These are phyloP conservation scores for Ctenicera cuprea DNA, from an alignment of 2,888 invertebrate species.

Conservation along the genomic window DNA sequence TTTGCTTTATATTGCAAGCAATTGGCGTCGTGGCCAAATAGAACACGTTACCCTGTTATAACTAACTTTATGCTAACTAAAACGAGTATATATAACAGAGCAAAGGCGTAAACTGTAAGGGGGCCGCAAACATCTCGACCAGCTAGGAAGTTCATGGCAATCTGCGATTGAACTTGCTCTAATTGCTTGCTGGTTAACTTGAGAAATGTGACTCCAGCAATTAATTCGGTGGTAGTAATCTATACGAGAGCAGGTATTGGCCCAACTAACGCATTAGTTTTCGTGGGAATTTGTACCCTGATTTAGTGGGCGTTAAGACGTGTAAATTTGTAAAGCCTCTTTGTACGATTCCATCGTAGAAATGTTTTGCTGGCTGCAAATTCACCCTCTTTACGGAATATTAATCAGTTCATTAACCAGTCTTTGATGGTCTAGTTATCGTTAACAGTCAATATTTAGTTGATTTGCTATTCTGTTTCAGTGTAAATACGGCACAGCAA, in stretches of 20 bases:
- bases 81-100: slow-evolving; percentile 23
- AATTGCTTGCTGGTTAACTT: slow-evolving; percentile 48
- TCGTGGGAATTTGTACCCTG: slow-evolving; percentile 13
- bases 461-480: slow-evolving; percentile 26
- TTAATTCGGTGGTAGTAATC: slow-evolving; percentile 46
- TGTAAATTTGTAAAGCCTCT: slow-evolving; percentile 19
- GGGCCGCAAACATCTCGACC: slow-evolving; percentile 45
- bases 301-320: slow-evolving; percentile 28
- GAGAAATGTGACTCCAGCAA: slow-evolving; percentile 47
- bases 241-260: slow-evolving; percentile 43
- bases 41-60: slow-evolving; percentile 17
- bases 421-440: slow-evolving; percentile 20
- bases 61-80: slow-evolving; percentile 28
- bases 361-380: slow-evolving; percentile 11
- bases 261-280: slow-evolving; percentile 37
- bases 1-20: slow-evolving; percentile 27
- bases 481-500: slow-evolving; percentile 23
- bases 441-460: slow-evolving; percentile 30
- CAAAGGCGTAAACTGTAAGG: slow-evolving; percentile 39
- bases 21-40: slow-evolving; percentile 16
- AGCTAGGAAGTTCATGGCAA: slow-evolving; percentile 44
- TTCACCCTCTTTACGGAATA: slow-evolving; percentile 6
- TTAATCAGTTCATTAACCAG: slow-evolving; percentile 39
- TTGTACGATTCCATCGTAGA: neutral
- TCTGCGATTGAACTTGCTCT: slow-evolving; percentile 47